Percentiles rank a stretch among this genome's conserved stretches.
phyloP scores from a whole-genome alignment of 1,140 invertebrate species.

The Zaprionus capensis region DNA sequence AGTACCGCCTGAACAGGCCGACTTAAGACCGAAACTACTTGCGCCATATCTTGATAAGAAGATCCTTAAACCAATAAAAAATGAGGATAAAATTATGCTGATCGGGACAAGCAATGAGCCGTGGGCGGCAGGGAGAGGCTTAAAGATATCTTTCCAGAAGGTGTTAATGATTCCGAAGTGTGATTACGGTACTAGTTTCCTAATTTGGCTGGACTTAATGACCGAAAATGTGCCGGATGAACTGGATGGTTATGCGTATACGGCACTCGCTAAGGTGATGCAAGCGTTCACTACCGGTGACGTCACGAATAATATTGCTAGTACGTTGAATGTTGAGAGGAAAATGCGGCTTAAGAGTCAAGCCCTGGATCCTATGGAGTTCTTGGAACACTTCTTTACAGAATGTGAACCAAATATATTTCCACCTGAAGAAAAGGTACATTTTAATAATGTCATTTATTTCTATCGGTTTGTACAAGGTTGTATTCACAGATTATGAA shows the following conservation, averaged over 20 bases:
- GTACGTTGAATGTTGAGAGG: constrained; percentile 65
- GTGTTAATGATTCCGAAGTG: constrained; percentile 85
- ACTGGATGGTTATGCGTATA: constrained; percentile 86
- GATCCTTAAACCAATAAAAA: constrained; percentile 87
- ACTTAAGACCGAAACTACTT: constrained; percentile 85
- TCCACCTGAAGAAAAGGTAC: constrained; percentile 65
- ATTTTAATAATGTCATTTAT: not conserved
- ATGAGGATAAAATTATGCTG: constrained; percentile 87
- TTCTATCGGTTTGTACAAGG: not conserved
- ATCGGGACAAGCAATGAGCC: constrained; percentile 87
- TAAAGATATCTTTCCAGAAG: constrained; percentile 85
- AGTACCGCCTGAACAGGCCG: constrained; percentile 78
- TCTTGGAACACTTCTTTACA: constrained; percentile 66
- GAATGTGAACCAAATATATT: constrained; percentile 56
- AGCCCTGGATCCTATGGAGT: constrained; percentile 62
- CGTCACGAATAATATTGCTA: constrained; percentile 85
- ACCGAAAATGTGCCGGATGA: constrained; percentile 86
- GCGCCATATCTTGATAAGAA: constrained; percentile 87
- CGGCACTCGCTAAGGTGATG: constrained; percentile 87
- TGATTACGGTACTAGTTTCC: constrained; percentile 88
- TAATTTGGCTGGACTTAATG: constrained; percentile 87
- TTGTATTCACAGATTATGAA: constrained; percentile 13
- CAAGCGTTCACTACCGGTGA: constrained; percentile 87
- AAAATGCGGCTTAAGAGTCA: constrained; percentile 60
- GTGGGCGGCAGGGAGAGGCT: constrained; percentile 84